These are phyloP conservation scores for Diarsia dahlii DNA, from an alignment of 2,888 invertebrate species.

Conservation along the genomic window DNA sequence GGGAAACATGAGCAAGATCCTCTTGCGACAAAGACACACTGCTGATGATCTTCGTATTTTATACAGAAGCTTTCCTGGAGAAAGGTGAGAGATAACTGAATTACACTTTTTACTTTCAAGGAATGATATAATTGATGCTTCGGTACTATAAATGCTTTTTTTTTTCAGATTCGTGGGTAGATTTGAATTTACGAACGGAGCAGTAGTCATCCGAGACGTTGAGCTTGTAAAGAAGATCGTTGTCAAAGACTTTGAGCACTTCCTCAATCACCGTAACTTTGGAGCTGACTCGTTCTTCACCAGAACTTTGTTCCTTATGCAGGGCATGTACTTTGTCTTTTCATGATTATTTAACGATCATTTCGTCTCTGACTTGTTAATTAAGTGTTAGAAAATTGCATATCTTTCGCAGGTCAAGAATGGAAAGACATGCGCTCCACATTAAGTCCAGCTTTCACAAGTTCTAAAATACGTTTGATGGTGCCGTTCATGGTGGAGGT, in stretches of 20 bases:
- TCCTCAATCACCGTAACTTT: conserved; percentile 83
- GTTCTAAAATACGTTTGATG: conserved; percentile 85
- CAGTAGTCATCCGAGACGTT: conserved; percentile 83
- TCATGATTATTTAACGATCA: not conserved
- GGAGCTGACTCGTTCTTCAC: conserved; percentile 87
- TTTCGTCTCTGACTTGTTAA: not conserved
- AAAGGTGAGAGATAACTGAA: conserved; percentile 63
- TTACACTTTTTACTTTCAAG: not conserved
- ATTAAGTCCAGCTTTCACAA: conserved; percentile 86
- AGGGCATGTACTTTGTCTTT: conserved; percentile 72
- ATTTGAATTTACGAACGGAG: conserved; percentile 81
- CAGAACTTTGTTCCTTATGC: conserved; percentile 85
- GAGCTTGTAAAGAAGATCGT: conserved; percentile 87
- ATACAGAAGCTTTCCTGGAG: conserved; percentile 71
- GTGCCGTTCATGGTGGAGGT: conserved; percentile 81
- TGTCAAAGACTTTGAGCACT: conserved; percentile 90
- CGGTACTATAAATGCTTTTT: not conserved
- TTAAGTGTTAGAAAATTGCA: not conserved
- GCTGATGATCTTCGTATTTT: conserved; percentile 58
- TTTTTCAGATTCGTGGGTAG: conserved; percentile 78
- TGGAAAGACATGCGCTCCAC: conserved; percentile 82
- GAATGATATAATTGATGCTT: not conserved
- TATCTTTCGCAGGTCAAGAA: conserved; percentile 65
- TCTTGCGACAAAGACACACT: conserved; percentile 61
- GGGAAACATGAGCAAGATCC: conserved; percentile 68